These are phyloP conservation scores for Pteronotus mesoamericanus DNA, from an alignment of 2,797 vertebrate species.

Conservation along the genomic window DNA sequence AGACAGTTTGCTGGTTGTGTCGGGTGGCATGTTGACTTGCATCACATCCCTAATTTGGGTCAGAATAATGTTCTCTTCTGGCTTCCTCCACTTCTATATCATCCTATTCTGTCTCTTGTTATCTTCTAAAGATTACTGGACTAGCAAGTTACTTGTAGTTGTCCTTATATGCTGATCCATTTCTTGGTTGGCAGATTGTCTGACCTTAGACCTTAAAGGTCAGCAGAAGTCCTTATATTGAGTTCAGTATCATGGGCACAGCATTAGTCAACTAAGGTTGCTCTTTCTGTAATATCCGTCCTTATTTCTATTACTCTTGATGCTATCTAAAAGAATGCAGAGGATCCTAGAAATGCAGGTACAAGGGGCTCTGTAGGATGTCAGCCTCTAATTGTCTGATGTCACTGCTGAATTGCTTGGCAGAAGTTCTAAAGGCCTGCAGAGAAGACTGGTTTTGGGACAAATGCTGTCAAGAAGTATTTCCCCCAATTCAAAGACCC, in stretches of 20 bases:
- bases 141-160: neutral
- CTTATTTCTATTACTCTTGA: neutral
- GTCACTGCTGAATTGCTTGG: neutral
- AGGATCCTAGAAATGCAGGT: neutral
- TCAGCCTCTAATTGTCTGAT: neutral
- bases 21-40: neutral
- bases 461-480: neutral
- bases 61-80: neutral
- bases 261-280: neutral
- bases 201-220: neutral
- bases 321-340: neutral
- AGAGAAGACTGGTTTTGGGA: neutral
- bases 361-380: neutral
- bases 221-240: neutral
- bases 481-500: neutral
- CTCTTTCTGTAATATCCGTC: neutral
- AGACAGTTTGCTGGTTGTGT: neutral
- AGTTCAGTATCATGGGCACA: neutral
- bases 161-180: neutral
- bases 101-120: neutral
- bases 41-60: neutral
- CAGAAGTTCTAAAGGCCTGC: neutral
- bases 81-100: neutral
- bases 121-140: neutral
- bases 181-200: neutral